Conservation (phyloP, 2,888 invertebrate genomes). For the Drosophila putrida region DNA sequence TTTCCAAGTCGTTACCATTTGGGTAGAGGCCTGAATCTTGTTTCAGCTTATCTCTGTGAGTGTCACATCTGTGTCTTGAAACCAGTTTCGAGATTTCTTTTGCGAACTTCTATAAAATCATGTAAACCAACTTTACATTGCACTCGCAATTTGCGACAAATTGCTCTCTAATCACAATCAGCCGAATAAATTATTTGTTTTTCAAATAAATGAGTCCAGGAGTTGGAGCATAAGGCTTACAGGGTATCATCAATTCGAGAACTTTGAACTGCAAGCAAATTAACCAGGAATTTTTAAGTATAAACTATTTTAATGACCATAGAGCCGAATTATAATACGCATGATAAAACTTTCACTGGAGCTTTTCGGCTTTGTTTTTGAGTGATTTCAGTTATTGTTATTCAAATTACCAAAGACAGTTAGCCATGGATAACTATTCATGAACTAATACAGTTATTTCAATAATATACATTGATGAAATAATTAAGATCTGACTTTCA, state of each 20-base stretch:
- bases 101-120: constrained; percentile 20
- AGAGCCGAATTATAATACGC: constrained; percentile 49
- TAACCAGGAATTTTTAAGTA: constrained; percentile 31
- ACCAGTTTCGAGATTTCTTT: constrained; percentile 65
- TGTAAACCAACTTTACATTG: constrained; percentile 16
- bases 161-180: constrained; percentile 16
- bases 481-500: constrained; percentile 49
- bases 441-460: constrained; percentile 45
- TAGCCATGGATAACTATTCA: constrained; percentile 52
- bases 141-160: constrained; percentile 24
- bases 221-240: neutral
- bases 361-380: constrained; percentile 53
- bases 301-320: constrained; percentile 56
- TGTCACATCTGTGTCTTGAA: constrained; percentile 43
- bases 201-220: neutral
- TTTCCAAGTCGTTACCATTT: constrained; percentile 29
- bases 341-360: constrained; percentile 67
- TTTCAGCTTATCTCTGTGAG: constrained; percentile 40
- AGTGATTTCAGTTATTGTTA: constrained; percentile 62
- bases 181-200: neutral
- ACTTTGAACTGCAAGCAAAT: neutral
- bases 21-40: constrained; percentile 1
- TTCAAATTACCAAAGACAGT: constrained; percentile 60
- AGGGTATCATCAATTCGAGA: constrained; percentile 26
- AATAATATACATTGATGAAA: constrained; percentile 33